Evolutionary conservation across 2,113 vertebrate genomes (phyloP).

Genomic region (Chaenogobius annularis): DNA sequence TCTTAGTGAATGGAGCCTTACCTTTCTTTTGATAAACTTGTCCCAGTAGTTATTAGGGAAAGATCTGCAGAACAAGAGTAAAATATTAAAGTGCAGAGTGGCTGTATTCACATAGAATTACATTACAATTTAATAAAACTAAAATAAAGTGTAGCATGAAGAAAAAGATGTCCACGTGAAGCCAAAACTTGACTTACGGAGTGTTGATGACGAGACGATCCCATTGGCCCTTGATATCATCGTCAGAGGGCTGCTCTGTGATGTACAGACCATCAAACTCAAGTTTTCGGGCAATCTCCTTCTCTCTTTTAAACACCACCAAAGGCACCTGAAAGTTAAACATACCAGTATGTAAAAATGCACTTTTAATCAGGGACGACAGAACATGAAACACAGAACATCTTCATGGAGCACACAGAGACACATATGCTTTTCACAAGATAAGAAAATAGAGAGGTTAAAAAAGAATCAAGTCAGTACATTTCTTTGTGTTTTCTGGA

Average conservation of each 20-base stretch:
- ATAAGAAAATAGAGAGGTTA: no score
- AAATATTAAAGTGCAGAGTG: neutral
- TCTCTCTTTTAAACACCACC: slow-evolving; percentile 97
- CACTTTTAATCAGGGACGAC: no score
- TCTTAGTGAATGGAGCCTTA: slow-evolving; percentile 52
- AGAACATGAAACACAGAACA: no score
- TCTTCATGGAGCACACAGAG: no score
- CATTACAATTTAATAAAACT: no score
- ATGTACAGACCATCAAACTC: slow-evolving; percentile 97
- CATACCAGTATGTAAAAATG: neutral
- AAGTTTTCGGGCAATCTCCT: slow-evolving; percentile 94
- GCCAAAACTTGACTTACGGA: slow-evolving; percentile 79
- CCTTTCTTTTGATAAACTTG: slow-evolving; percentile 99
- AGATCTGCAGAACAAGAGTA: slow-evolving; percentile 77
- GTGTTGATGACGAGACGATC: slow-evolving; percentile 97
- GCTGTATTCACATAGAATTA: neutral
- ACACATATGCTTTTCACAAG: no score
- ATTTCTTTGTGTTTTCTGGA: no score
- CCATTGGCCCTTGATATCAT: slow-evolving; percentile 98
- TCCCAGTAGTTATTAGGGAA: slow-evolving; percentile 99
- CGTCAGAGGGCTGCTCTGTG: slow-evolving; percentile 95
- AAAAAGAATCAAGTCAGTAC: no score
- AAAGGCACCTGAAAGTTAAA: slow-evolving; percentile 83
- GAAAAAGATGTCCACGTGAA: neutral
- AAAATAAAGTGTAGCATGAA: neutral